Conservation (phyloP, 1,140 invertebrate genomes). For the Lethrus apterus region DNA sequence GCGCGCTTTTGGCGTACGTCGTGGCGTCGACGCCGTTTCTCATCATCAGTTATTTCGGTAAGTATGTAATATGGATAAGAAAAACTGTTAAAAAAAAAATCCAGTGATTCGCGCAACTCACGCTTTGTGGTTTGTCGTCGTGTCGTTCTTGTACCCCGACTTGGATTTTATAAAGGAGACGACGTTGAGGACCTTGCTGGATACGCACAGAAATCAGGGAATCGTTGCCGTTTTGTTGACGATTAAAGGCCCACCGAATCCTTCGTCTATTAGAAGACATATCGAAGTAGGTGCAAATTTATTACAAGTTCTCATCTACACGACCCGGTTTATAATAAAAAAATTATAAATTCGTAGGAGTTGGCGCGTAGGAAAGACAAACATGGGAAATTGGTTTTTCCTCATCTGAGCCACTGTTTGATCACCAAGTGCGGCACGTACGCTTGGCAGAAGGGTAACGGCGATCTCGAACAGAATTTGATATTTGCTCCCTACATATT, state of each 20-base stretch:
- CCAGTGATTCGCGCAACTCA: conserved; percentile 27
- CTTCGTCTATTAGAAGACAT: conserved; percentile 32
- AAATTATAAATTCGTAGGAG: conserved; percentile 34
- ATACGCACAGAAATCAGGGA: conserved; percentile 61
- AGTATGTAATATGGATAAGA: conserved; percentile 7
- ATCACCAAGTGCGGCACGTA: conserved; percentile 60
- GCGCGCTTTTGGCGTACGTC: too few species aligned
- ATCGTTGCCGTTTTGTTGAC: conserved; percentile 58
- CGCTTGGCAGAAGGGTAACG: conserved; percentile 55
- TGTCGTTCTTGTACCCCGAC: conserved; percentile 35
- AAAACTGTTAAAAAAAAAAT: not conserved
- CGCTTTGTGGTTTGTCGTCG: conserved; percentile 29
- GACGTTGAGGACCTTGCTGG: conserved; percentile 56
- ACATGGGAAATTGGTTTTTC: conserved; percentile 49
- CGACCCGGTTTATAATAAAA: not conserved
- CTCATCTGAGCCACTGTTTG: conserved; percentile 51
- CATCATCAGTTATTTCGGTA: conserved; percentile 21
- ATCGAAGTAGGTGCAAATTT: conserved; percentile 35
- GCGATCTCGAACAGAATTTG: conserved; percentile 66
- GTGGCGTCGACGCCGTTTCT: conserved; percentile 21
- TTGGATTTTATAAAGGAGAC: conserved; percentile 56
- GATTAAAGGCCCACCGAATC: conserved; percentile 47
- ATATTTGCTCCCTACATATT: conserved; percentile 52
- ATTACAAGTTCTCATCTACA: conserved; percentile 22
- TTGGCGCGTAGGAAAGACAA: conserved; percentile 50